phyloP scores from a whole-genome alignment of 2,888 invertebrate genomes.

The Leptopterna dolabrata region DNA sequence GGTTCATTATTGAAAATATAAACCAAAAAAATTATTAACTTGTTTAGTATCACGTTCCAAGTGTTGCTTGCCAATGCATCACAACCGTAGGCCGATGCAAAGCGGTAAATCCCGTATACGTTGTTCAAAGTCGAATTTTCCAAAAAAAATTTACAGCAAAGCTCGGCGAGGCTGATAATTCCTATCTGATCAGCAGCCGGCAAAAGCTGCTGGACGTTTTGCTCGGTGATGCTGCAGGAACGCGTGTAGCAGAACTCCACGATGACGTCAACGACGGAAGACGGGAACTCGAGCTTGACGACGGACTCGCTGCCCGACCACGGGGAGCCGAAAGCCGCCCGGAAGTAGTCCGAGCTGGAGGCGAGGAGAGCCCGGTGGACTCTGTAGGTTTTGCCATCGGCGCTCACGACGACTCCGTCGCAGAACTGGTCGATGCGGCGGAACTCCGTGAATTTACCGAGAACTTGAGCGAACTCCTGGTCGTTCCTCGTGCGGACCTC shows the following conservation, averaged over 20 bases:
- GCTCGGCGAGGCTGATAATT: slow-evolving; percentile 77
- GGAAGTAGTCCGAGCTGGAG: slow-evolving; percentile 80
- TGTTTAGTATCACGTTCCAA: slow-evolving; percentile 66
- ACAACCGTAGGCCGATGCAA: slow-evolving; percentile 78
- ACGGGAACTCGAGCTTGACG: slow-evolving; percentile 26
- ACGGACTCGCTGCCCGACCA: slow-evolving; percentile 26
- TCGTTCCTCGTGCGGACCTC: background rate
- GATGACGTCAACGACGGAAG: slow-evolving; percentile 72
- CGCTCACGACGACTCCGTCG: slow-evolving; percentile 77
- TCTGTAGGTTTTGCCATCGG: slow-evolving; percentile 68
- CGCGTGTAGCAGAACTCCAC: slow-evolving; percentile 83
- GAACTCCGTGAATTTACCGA: slow-evolving; percentile 46
- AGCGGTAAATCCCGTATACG: slow-evolving; percentile 78
- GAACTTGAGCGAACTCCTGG: background rate
- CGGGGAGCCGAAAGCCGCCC: slow-evolving; percentile 76
- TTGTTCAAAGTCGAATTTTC: slow-evolving; percentile 75
- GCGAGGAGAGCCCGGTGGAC: slow-evolving; percentile 78
- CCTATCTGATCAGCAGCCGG: slow-evolving; percentile 80
- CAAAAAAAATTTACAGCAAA: slow-evolving; percentile 76
- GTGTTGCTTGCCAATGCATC: slow-evolving; percentile 72
- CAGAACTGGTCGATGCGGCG: slow-evolving; percentile 75
- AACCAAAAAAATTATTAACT: background rate
- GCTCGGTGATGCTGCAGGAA: slow-evolving; percentile 73
- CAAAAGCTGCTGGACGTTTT: slow-evolving; percentile 78
- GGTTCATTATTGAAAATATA: too few species aligned